Percentiles rank a stretch among this genome's conserved stretches.
These are phyloP conservation scores for Helicorthomorpha holstii DNA, from an alignment of 1,140 invertebrate species.

Conservation along the genomic window DNA sequence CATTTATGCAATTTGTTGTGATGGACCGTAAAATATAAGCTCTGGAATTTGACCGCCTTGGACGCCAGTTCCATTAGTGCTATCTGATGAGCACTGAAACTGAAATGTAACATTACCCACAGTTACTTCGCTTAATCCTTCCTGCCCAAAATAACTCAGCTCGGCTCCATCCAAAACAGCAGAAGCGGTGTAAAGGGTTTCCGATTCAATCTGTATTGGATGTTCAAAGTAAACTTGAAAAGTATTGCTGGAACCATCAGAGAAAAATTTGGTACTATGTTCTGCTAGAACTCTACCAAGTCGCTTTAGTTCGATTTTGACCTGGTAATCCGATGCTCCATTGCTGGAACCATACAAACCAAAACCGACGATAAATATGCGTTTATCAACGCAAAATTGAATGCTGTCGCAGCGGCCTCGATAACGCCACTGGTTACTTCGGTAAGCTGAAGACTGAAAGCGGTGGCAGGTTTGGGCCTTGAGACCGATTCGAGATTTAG, in stretches of 20 bases:
- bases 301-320: constrained; percentile 75
- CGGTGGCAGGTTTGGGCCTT: constrained; percentile 83
- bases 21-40: constrained; percentile 62
- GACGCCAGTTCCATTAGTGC: constrained; percentile 83
- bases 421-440: constrained; percentile 88
- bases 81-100: constrained; percentile 84
- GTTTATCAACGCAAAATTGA: constrained; percentile 77
- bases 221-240: constrained; percentile 86
- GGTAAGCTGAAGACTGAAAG: constrained; percentile 88
- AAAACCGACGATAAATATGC: constrained; percentile 83
- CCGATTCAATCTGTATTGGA: constrained; percentile 75
- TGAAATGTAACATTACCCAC: constrained; percentile 79
- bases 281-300: constrained; percentile 66
- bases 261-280: constrained; percentile 81
- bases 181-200: constrained; percentile 76
- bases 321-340: constrained; percentile 75
- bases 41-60: constrained; percentile 89
- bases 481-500: constrained; percentile 60
- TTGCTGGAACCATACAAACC: constrained; percentile 81
- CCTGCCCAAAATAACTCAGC: constrained; percentile 87
- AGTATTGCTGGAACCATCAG: constrained; percentile 80
- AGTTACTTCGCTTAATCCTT: constrained; percentile 76
- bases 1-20: too few relatives aligned
- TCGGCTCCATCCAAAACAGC: constrained; percentile 76
- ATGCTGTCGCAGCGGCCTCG: constrained; percentile 79